Evolutionary conservation across 2,113 vertebrate species (phyloP).

Genomic region (Clarias batrachus): DNA sequence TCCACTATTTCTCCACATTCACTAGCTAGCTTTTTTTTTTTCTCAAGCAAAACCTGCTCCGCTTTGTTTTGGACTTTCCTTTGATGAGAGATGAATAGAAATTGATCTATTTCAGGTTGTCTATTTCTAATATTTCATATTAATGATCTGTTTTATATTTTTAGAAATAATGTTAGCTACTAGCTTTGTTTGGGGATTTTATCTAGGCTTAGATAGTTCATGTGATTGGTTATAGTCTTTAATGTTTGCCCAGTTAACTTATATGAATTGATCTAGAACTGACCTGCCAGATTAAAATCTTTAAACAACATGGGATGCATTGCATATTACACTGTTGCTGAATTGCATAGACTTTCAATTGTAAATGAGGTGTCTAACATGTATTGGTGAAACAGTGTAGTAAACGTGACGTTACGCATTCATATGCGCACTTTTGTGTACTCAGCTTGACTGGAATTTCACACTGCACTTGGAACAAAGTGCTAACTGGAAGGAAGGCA

Average conservation of each 20-base stretch:
- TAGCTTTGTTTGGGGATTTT: neutral
- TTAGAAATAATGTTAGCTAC: no score
- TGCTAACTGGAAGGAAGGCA: constrained; percentile 72
- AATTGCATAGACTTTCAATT: constrained; percentile 35
- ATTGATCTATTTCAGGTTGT: neutral
- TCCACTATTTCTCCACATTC: neutral
- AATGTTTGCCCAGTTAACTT: neutral
- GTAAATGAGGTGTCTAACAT: constrained; percentile 63
- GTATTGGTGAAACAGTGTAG: constrained; percentile 65
- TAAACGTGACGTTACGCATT: constrained; percentile 74
- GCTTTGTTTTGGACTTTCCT: neutral
- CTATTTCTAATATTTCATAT: no score
- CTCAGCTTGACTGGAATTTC: constrained; percentile 74
- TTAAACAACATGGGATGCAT: neutral
- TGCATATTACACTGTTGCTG: neutral
- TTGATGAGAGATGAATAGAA: neutral
- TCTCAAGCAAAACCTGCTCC: neutral
- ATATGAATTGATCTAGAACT: neutral
- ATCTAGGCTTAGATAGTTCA: neutral
- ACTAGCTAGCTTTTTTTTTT: neutral
- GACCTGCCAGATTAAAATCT: neutral
- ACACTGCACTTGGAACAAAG: constrained; percentile 70
- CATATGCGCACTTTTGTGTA: constrained; percentile 75
- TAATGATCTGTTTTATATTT: neutral
- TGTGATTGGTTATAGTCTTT: neutral